Evolutionary conservation across 2,797 vertebrate species (phyloP).

Genomic region (Poecilia velifera): DNA sequence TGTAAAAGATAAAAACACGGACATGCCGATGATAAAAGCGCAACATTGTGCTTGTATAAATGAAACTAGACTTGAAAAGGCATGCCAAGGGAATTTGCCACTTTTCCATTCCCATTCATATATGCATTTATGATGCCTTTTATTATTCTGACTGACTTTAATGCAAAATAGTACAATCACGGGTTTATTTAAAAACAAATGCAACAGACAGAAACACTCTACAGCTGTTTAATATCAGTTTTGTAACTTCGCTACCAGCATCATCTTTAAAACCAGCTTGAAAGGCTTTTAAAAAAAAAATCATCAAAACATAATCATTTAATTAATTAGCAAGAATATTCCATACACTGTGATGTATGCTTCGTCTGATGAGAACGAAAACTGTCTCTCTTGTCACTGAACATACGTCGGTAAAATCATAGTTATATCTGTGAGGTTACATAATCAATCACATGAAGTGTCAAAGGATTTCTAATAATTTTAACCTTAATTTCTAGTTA

Average conservation of each 20-base stretch:
- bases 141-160: background rate
- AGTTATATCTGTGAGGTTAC: background rate
- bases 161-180: background rate
- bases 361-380: background rate
- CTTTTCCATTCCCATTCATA: slow-evolving; percentile 7
- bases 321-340: slow-evolving; percentile 4
- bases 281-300: background rate
- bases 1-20: slow-evolving; percentile 31
- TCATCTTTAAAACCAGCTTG: background rate
- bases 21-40: slow-evolving; percentile 23
- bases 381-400: background rate
- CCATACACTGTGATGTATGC: background rate
- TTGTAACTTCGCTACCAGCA: background rate
- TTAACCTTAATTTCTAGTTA: background rate
- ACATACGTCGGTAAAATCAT: background rate
- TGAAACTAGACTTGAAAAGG: slow-evolving; percentile 24
- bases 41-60: slow-evolving; percentile 18
- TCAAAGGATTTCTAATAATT: background rate
- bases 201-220: background rate
- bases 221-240: background rate
- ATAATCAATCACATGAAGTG: background rate
- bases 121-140: background rate
- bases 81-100: slow-evolving; percentile 12
- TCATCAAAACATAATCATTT: background rate
- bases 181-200: background rate